Evolutionary conservation across 1,140 invertebrate species (phyloP), one percentile per base, ranked within the genome.

Genomic region (Tenebrio molitor): DNA sequence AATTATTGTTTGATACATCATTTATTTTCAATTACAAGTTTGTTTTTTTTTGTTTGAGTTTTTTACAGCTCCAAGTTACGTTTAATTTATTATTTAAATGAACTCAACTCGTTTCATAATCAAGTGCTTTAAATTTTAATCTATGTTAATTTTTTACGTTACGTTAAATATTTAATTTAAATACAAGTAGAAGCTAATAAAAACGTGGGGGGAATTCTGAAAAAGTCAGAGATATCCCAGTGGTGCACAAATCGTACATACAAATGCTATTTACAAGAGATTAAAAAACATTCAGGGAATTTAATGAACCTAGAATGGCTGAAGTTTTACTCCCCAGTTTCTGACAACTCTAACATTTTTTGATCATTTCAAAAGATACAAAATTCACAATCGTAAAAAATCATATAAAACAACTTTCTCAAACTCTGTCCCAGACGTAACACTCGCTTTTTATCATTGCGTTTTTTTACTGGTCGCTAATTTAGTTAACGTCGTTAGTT

Each of bases 131-230:
- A 29, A 29, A 29, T 29, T 29, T 29, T 29, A 29, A 29, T 29
- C 25, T 3, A 3, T 29, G 25, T 29, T 29, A 29, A 29, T 16
- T 10, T 46, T 46, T 25, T 19, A 46, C 19, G 3, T 19, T 7
- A 46, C 14, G 7, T 21, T 25, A 53, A 53, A 53, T 46, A 53
- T 53, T 53, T 25, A 53, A 53, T 53, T 23, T 53, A 53, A 53
- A 53, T 15, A 46, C 15, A 17, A 41, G 12, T 12, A 41, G n/a
- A 12, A 46, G 16, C 19, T 53, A 58, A 58, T 58, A 58, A n/a
- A 58, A 58, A 58, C 21, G 23, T 58, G n/a, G 21, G 50, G 21
- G 1, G 29, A 58, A 29, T 29, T 29, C n/a, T 58, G 19, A 58
- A 29, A 58, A 58, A 58, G 21, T 33, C 50, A 58, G 23, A 58